A percentile compares a stretch with the other conserved stretches of the same genome.
Evolutionary conservation across 2,113 vertebrate genomes (phyloP).

Genomic region (Pygoscelis adeliae): DNA sequence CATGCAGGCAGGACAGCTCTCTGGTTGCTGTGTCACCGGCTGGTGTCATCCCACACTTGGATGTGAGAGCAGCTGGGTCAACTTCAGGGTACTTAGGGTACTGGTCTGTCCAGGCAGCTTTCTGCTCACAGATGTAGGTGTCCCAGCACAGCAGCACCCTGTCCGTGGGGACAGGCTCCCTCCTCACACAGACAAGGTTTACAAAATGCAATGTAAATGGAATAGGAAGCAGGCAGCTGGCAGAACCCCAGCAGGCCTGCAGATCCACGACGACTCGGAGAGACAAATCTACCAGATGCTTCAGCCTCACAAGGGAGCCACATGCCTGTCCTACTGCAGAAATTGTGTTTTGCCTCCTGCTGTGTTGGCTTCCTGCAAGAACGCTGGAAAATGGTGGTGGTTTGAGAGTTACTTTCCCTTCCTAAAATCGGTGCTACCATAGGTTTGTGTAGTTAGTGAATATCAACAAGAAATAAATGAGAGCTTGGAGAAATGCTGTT

Average conservation of each 20-base stretch:
- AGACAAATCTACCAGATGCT: slow-evolving; percentile 10
- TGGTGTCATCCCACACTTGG: background rate
- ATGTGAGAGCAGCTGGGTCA: background rate
- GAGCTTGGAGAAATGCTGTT: background rate
- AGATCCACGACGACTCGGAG: background rate
- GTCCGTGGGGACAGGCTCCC: background rate
- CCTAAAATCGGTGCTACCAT: background rate
- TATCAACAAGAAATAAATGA: slow-evolving; percentile 21
- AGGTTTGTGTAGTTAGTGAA: background rate
- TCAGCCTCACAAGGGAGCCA: background rate
- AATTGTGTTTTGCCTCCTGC: background rate
- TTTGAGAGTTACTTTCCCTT: background rate
- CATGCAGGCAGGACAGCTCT: background rate
- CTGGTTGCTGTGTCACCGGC: background rate
- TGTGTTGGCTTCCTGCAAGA: background rate
- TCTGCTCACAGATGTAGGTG: background rate
- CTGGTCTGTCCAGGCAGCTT: background rate
- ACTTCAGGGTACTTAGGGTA: rapidly evolving
- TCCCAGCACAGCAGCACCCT: background rate
- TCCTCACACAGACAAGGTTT: background rate
- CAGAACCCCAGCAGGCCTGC: background rate
- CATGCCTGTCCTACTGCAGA: background rate
- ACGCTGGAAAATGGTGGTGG: background rate
- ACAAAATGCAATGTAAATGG: background rate
- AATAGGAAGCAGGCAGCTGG: background rate